A percentile compares a stretch with the other conserved stretches of the same genome.
These are phyloP conservation scores for Cheilosia scutellata DNA, from an alignment of 2,888 invertebrate genomes.

Conservation along the genomic window DNA sequence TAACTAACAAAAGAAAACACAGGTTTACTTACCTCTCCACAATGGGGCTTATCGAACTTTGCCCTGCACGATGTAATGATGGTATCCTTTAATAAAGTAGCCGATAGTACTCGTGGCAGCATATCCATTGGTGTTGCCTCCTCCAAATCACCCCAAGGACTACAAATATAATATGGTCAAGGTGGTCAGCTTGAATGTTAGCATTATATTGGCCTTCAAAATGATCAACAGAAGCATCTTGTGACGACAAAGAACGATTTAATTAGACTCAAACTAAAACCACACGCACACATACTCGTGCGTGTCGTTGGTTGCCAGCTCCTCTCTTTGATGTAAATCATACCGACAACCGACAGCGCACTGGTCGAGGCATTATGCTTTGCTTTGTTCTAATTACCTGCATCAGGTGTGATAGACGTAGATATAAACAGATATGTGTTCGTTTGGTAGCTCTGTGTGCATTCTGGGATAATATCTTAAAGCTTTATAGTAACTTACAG, in stretches of 20 bases:
- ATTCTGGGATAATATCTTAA: not conserved
- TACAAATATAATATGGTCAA: slow-evolving; percentile 50
- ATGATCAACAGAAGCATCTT: slow-evolving; percentile 3
- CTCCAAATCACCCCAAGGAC: slow-evolving; percentile 76
- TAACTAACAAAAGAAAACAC: not conserved
- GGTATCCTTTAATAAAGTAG: slow-evolving; percentile 74
- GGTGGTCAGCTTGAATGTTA: slow-evolving; percentile 1
- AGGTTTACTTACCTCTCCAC: slow-evolving; percentile 27
- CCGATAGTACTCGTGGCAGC: slow-evolving; percentile 76
- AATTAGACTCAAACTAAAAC: slow-evolving; percentile 56
- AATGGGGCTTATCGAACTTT: slow-evolving; percentile 14
- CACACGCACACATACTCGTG: slow-evolving; percentile 23
- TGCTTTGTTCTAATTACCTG: slow-evolving; percentile 32
- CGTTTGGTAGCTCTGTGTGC: no score
- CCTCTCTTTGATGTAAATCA: slow-evolving; percentile 4
- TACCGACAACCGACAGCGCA: not conserved
- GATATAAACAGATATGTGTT: no score
- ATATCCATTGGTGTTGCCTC: slow-evolving; percentile 68
- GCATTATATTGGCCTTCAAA: not conserved
- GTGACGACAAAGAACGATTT: slow-evolving; percentile 29
- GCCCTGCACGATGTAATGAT: slow-evolving; percentile 64
- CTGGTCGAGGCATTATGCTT: not conserved
- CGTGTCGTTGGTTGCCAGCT: not conserved
- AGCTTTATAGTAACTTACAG: slow-evolving; percentile 72
- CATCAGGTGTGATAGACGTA: not conserved